Percentiles rank a stretch among this genome's conserved stretches.
These are phyloP conservation scores for Polypedilum pembai DNA, from an alignment of 1,140 invertebrate species.

Conservation along the genomic window DNA sequence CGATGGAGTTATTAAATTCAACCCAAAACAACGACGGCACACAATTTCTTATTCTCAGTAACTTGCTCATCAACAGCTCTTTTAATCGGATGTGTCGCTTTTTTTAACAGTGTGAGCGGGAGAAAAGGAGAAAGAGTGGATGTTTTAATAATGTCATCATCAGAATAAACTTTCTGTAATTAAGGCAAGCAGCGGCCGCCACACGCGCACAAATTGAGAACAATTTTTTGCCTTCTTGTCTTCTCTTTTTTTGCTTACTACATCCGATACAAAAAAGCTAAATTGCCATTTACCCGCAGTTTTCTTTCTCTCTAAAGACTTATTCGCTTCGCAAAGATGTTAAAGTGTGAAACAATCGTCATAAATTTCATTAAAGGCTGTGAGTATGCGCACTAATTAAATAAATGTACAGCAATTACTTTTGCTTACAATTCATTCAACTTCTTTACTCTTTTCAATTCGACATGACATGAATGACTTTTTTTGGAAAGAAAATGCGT, in stretches of 20 bases:
- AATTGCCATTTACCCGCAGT: neutral
- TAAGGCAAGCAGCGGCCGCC: neutral
- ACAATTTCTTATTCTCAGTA: too few relatives aligned
- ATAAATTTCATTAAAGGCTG: slow-evolving; percentile 3
- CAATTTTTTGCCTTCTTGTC: neutral
- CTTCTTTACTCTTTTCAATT: neutral
- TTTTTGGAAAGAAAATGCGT: neutral
- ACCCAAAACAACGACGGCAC: too few relatives aligned
- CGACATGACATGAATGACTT: neutral
- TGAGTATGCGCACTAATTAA: neutral
- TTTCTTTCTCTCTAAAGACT: too few relatives aligned
- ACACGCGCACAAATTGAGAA: neutral
- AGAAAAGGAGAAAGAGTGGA: too few relatives aligned
- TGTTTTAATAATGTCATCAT: too few relatives aligned
- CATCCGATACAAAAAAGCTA: neutral
- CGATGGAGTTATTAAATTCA: too few relatives aligned
- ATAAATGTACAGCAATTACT: neutral
- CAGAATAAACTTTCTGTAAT: neutral
- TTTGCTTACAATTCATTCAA: neutral
- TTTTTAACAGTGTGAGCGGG: too few relatives aligned
- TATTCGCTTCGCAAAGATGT: neutral
- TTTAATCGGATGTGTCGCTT: too few relatives aligned
- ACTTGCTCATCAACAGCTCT: too few relatives aligned
- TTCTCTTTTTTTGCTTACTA: neutral
- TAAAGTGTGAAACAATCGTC: slow-evolving; percentile 12